Base-by-base conservation (phyloP, 2,113 vertebrate genomes). In the Heterocephalus glaber region DNA sequence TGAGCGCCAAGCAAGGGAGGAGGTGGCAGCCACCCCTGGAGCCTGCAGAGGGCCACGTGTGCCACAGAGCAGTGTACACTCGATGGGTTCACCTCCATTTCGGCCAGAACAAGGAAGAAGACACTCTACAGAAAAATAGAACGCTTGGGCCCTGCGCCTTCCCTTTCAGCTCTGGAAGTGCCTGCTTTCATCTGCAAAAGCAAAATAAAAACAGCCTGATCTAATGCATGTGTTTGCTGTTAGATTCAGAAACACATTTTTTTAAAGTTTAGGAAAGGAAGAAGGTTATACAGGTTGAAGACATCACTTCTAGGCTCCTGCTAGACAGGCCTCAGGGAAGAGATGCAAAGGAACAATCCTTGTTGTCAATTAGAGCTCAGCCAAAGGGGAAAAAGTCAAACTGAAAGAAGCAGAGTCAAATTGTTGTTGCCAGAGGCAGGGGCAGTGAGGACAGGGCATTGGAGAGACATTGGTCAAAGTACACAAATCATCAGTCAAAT, bases 11-110 rank as follows among this genome's bases (percentile, higher is more conserved):
- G n/a, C 10, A 13, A 70, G 38, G 35, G 38, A 24, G 22, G 33
- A 90, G 38, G 66, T 0, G 0, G 17, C 26, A 24, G 24, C 17
- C 41, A 4, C 28, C 41, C 0, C 30, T 0, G 63, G n/a, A 28
- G 28, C 35, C 33, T 5, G 7, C 26, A 0, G 7, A 20, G 58
- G 10, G 3, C 44, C 44, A 8, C 0, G 5, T 1, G 4, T 7
- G 8, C 24, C 26, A 7, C 22, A 4, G 3, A 4, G 0, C 12
- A 47, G 16, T 8, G 19, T 28, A 28, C 7, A 60, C 0, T 30
- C 8, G 1, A 5, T 3, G 12, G 8, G 9, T 70, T 56, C 38
- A 11, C 61, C 28, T 49, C 80, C 16, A 24, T 47, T 28, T 63
- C n/a, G 3, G 17, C 35, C 26, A 12, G 44, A 7, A 22, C 2